Conservation (phyloP, 2,888 invertebrate genomes). For the Catocala nupta region DNA sequence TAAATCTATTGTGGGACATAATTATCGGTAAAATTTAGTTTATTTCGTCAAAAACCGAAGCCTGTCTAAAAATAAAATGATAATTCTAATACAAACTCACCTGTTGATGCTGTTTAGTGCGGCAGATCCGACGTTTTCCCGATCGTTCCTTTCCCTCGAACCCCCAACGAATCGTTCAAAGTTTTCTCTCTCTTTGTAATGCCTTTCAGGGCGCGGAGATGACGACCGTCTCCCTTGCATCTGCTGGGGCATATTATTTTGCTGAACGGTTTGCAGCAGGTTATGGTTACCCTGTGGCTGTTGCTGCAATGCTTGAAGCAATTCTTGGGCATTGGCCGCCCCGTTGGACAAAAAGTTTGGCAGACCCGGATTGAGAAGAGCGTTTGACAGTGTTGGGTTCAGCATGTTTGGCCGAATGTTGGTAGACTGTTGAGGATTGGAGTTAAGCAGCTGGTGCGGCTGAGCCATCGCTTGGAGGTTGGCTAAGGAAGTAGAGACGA, state of each 20-base stretch:
- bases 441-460: constrained; percentile 89
- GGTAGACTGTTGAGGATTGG: constrained; percentile 85
- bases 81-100: constrained; percentile 68
- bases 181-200: constrained; percentile 84
- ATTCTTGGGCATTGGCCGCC: constrained; percentile 90
- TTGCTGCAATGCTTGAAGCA: constrained; percentile 92
- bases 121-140: constrained; percentile 85
- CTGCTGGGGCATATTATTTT: constrained; percentile 82
- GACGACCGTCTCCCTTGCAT: constrained; percentile 84
- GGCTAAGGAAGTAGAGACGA: constrained; percentile 93
- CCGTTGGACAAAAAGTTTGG: constrained; percentile 92
- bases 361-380: constrained; percentile 90
- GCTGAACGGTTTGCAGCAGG: constrained; percentile 82
- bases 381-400: constrained; percentile 89
- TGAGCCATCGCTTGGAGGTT: constrained; percentile 93
- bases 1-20: constrained; percentile 37
- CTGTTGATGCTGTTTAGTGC: constrained; percentile 90
- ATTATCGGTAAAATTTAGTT: constrained; percentile 34
- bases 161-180: constrained; percentile 79
- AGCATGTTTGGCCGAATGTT: constrained; percentile 83
- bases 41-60: background rate
- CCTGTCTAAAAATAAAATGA: constrained; percentile 10
- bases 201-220: constrained; percentile 79
- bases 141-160: constrained; percentile 84
- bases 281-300: constrained; percentile 84